Evolutionary conservation across 2,888 invertebrate genomes (phyloP).

Genomic region (Ethmia dodecea): DNA sequence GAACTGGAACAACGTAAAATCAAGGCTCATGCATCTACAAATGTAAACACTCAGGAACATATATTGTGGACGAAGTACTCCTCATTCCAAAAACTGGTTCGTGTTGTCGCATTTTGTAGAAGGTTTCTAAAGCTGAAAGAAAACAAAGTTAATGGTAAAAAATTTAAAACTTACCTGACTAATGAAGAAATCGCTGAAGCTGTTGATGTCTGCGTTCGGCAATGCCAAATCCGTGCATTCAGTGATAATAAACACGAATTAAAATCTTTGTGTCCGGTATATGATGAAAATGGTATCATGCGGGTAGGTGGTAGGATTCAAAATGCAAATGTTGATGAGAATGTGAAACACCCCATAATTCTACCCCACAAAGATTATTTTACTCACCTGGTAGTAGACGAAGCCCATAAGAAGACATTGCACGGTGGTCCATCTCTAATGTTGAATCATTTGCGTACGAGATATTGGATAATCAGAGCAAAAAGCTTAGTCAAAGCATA

Average conservation of each 20-base stretch:
- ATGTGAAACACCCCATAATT: constrained; percentile 16
- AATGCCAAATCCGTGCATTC: constrained; percentile 1
- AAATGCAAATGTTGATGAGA: neutral
- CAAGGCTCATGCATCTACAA: neutral
- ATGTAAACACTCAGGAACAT: neutral
- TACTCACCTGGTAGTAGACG: constrained; percentile 12
- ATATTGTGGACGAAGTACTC: constrained; percentile 8
- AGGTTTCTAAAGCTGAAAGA: constrained; percentile 7
- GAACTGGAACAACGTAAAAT: neutral
- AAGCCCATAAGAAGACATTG: constrained; percentile 19
- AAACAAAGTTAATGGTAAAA: neutral
- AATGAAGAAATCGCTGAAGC: constrained; percentile 3
- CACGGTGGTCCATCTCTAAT: constrained; percentile 21
- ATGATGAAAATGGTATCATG: neutral
- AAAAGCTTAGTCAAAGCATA: constrained; percentile 5
- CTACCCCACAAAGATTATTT: constrained; percentile 11
- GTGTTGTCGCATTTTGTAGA: constrained; percentile 9
- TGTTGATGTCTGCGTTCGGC: constrained; percentile 6
- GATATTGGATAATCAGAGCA: constrained; percentile 13
- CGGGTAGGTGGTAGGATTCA: constrained; percentile 1
- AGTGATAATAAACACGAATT: neutral
- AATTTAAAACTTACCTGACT: neutral
- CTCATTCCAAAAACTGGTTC: constrained; percentile 4
- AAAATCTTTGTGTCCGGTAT: neutral
- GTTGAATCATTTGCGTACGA: constrained; percentile 14